Evolutionary conservation across 1,140 invertebrate genomes (phyloP).

Genomic region (Bombus picipes): DNA sequence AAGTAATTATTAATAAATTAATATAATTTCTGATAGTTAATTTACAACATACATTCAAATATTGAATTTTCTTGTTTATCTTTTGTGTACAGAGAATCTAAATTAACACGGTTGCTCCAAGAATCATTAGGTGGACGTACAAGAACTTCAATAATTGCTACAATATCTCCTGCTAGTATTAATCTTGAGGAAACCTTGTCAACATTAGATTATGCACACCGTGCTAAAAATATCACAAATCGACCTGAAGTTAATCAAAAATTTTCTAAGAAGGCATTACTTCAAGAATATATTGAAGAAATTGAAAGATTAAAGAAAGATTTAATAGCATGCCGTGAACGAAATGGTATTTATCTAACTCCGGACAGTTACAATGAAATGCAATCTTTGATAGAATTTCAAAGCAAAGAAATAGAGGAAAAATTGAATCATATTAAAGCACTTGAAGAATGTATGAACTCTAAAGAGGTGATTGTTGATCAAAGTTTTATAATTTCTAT

Average conservation of each 20-base stretch:
- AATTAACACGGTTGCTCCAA: constrained; percentile 95
- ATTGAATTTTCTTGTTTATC: not conserved
- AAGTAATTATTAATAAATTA: not conserved
- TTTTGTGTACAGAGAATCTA: constrained; percentile 89
- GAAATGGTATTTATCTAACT: constrained; percentile 92
- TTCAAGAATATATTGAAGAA: constrained; percentile 95
- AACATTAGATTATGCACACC: constrained; percentile 97
- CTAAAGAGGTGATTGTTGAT: constrained; percentile 82
- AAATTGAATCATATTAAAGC: constrained; percentile 87
- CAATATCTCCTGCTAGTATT: constrained; percentile 93
- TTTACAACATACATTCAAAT: not conserved
- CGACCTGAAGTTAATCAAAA: constrained; percentile 97
- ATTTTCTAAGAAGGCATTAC: constrained; percentile 92
- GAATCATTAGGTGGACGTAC: constrained; percentile 97
- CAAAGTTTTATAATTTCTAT: not conserved
- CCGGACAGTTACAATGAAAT: constrained; percentile 92
- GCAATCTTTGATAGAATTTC: constrained; percentile 87
- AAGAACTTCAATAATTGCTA: constrained; percentile 98
- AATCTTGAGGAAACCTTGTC: constrained; percentile 97
- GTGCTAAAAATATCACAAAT: constrained; percentile 98
- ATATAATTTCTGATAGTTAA: constrained; percentile 24
- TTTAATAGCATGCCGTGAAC: constrained; percentile 91
- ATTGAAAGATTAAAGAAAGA: constrained; percentile 94
- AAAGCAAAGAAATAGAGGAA: constrained; percentile 89
- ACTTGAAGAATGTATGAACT: constrained; percentile 86